Base-by-base conservation (phyloP, 2,113 vertebrate species). In the Ivindomyrus marchei region DNA sequence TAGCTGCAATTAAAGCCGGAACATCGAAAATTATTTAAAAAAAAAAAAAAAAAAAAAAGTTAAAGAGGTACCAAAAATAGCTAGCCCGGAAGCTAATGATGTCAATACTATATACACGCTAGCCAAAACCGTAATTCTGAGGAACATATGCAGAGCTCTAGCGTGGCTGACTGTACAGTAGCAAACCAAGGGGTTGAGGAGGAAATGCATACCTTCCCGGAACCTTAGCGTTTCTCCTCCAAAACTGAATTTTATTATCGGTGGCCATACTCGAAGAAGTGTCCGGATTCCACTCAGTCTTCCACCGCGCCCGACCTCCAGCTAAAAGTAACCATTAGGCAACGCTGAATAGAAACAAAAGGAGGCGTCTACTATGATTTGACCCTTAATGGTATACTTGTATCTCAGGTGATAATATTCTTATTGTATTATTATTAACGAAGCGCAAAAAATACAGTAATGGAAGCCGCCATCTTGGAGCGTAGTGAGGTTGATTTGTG, bases 211-310 rank as follows among this genome's bases (percentile, higher is more conserved):
- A 99, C 98, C 98, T 99, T 93, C 98, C 98, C 50, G 98, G 98
- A 95, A 97, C 96, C 95, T 96, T 96, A 46, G 96, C 93, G 95
- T 95, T 98, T 94, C 96, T 96, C 95, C 97, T 98, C 98, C 98
- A 99, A 92, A 99, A 99, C 95, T 98, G 95, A 93, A 97, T 96
- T 93, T 96, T 96, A 94, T 97, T 97, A 89, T 99, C 98, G 92
- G 97, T 96, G 92, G 97, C 97, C 98, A 98, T 98, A 91, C 93
- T 94, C 91, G 86, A 88, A 91, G 83, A 90, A 90, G 70, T 86
- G 88, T 83, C 89, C 24, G 88, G 90, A 45, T 70, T 19, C 86
- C 80, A 80, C 27, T 93, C 90, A 94, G 17, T 58, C 90, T 85
- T 84, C 88, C 90, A 90, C 90, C 24, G 91, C 88, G 56, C 56